phyloP scores from a whole-genome alignment of 2,888 invertebrate genomes.

The Drosophila algonquin region DNA sequence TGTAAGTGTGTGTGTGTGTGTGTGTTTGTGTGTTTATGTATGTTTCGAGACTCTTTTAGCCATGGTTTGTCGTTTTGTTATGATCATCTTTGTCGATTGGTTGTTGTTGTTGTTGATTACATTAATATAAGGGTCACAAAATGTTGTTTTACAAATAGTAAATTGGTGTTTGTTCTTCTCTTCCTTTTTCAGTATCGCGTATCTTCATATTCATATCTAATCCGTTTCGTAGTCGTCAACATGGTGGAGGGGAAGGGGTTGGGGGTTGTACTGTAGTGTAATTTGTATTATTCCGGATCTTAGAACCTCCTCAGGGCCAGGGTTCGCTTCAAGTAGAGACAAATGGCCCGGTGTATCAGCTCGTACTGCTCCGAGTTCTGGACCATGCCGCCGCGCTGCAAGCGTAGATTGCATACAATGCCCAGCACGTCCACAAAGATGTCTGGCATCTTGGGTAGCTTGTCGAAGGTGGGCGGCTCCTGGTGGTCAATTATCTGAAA shows the following conservation, averaged over 20 bases:
- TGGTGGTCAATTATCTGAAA: conserved; percentile 39
- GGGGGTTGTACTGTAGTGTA: not conserved
- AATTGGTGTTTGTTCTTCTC: conserved; percentile 74
- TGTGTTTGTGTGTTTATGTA: too few relatives aligned
- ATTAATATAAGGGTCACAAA: conserved; percentile 72
- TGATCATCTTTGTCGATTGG: conserved; percentile 18
- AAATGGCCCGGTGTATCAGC: conserved; percentile 93
- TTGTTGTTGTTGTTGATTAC: conserved; percentile 23
- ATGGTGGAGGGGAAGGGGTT: conserved; percentile 1
- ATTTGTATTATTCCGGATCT: conserved; percentile 31
- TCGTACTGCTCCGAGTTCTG: conserved; percentile 98
- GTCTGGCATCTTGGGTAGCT: conserved; percentile 80
- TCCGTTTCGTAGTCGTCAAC: conserved; percentile 25
- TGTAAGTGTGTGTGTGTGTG: conserved; percentile 49
- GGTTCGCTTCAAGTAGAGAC: conserved; percentile 87
- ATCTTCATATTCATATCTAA: not conserved
- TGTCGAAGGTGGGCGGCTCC: conserved; percentile 52
- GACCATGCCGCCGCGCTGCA: conserved; percentile 97
- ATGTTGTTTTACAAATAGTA: conserved; percentile 69
- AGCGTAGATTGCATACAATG: conserved; percentile 94
- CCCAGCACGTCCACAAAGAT: conserved; percentile 93
- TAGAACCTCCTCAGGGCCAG: conserved; percentile 79
- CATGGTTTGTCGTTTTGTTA: conserved; percentile 51
- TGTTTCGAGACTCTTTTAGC: conserved; percentile 77
- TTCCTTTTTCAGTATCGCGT: not conserved